These are phyloP conservation scores for Cephalopholis sonnerati DNA, from an alignment of 2,113 vertebrate species.

Conservation along the genomic window DNA sequence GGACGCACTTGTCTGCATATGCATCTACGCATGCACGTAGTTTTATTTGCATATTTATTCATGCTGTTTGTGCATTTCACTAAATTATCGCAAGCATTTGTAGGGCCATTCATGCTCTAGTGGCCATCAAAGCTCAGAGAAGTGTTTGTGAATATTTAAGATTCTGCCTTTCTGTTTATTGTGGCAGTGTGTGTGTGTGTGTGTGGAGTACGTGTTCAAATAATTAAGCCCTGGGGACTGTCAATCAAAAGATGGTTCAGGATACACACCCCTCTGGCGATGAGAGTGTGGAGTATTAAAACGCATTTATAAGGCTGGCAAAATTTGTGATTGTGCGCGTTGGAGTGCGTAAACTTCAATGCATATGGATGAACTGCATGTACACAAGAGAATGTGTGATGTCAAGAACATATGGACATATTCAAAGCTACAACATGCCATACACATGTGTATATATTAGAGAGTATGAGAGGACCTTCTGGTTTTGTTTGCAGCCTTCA, in stretches of 20 bases:
- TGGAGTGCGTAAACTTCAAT: not conserved
- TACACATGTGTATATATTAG: not conserved
- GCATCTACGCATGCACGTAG: constrained; percentile 13
- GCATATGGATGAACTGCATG: constrained; percentile 35
- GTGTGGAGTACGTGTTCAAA: constrained; percentile 32
- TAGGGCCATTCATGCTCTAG: constrained; percentile 47
- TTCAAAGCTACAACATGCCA: constrained; percentile 1
- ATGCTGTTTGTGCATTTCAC: constrained; percentile 35
- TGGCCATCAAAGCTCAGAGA: constrained; percentile 39
- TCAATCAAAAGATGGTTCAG: constrained; percentile 53
- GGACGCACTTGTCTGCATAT: not conserved
- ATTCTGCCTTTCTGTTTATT: constrained; percentile 24
- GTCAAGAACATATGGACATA: not conserved
- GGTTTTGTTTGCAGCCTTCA: constrained; percentile 19
- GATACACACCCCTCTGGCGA: constrained; percentile 38
- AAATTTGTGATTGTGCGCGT: not conserved
- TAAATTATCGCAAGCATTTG: constrained; percentile 49
- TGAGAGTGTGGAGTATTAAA: constrained; percentile 24
- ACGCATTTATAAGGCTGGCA: constrained; percentile 29
- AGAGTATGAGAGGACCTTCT: not conserved
- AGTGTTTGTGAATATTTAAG: constrained; percentile 50
- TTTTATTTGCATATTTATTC: constrained; percentile 49
- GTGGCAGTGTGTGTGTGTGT: constrained; percentile 11
- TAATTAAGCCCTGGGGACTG: constrained; percentile 61
- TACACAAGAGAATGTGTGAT: constrained; percentile 1